phyloP scores from a whole-genome alignment of 2,797 vertebrate species.

The Mormyrus proboscirostris region DNA sequence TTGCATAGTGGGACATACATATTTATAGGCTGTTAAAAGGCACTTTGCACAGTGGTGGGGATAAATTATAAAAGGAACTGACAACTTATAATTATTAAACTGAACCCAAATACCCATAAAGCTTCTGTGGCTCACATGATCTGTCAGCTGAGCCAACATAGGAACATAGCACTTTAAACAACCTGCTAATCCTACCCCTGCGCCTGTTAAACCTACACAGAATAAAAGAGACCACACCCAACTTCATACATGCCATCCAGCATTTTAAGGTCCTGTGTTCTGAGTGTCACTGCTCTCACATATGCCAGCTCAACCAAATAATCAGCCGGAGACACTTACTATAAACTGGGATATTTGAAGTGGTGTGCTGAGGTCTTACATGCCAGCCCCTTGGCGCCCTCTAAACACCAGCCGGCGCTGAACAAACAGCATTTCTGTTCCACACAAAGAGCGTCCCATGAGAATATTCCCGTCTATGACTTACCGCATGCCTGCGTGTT shows the following conservation, averaged over 20 bases:
- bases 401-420: not conserved
- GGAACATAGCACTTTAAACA: not conserved
- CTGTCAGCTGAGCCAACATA: not conserved
- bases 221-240: not conserved
- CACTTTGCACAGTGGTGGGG: not conserved
- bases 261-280: not conserved
- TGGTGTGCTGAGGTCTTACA: not conserved
- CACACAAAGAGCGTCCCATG: not conserved
- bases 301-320: not conserved
- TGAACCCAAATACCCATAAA: constrained; percentile 4
- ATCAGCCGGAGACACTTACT: not conserved
- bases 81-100: constrained; percentile 16
- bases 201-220: not conserved
- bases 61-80: constrained; percentile 14
- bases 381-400: not conserved
- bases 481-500: not conserved
- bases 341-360: not conserved
- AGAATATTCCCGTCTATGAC: not conserved
- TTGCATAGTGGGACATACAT: constrained; percentile 27
- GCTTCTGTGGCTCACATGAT: not conserved
- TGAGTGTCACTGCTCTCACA: not conserved
- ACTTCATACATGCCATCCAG: not conserved
- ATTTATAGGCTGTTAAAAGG: constrained; percentile 26
- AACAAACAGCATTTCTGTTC: not conserved
- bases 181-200: not conserved